Base-by-base conservation (phyloP, 2,113 vertebrate species). In the Crotalus helleri region DNA sequence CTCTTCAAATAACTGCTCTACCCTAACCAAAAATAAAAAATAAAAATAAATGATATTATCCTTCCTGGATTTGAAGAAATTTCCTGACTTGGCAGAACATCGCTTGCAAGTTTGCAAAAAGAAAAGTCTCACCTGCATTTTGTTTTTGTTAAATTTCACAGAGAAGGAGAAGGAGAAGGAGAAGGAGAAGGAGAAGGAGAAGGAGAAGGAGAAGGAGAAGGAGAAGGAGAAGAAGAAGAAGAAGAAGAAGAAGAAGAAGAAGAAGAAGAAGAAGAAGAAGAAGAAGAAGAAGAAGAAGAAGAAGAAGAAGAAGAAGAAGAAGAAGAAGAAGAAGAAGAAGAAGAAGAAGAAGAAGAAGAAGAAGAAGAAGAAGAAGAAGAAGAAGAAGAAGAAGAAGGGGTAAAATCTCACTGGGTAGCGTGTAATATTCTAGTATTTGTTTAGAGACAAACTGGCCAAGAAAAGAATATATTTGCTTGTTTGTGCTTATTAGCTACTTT, bases 1-100 rank as follows among this genome's bases (percentile, higher is more conserved):
- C 87, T 74, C 29, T 88, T 51, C 86, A 96, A 94, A 94, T 93
- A 94, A 95, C 94, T 24, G 90, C 17, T 86, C 10, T 46, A 9
- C 19, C 1, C 12, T 1, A 55, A 46, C 24, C 26, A 29, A 26
- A 64, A 61, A 61, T 61, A 54, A 13, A 54, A 12, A 53, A 49
- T 7, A 49, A 49, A 49, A 51, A 51, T 49, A 51, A 51, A 51
- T 51, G 49, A 69, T 24, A 10, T 61, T 85, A 92, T 87, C 44
- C 26, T 61, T 87, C n/a, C 44, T 33, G n/a, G 57, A 44, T 74
- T 88, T 55, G n/a, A 88, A 61, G 55, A 57, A n/a, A 81, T 74
- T 74, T 74, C 64, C 64, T 74, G 64, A 17, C 64, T 74, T 5
- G 2, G 17, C n/a, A 33, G 5, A 51, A 51, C 7, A 74, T 74